These are phyloP conservation scores for Zaprionus ghesquierei DNA, from an alignment of 1,140 invertebrate genomes.

Conservation along the genomic window DNA sequence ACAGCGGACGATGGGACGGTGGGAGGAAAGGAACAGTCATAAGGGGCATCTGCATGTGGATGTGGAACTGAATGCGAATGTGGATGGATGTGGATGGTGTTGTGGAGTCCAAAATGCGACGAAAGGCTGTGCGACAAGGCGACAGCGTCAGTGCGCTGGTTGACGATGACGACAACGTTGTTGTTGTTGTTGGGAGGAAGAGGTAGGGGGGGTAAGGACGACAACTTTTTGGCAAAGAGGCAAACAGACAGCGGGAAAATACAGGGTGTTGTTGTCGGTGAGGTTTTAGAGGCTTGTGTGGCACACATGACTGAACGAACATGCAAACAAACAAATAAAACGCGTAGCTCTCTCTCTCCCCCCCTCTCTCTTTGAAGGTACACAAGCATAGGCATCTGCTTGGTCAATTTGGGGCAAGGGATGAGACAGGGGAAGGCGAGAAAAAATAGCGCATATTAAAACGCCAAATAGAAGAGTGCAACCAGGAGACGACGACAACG, in stretches of 20 bases:
- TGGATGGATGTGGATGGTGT: no score
- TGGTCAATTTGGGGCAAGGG: background rate
- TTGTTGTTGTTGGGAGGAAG: background rate
- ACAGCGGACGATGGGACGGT: constrained; percentile 40
- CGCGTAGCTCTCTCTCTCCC: background rate
- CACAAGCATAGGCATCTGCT: constrained; percentile 46
- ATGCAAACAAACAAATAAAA: constrained; percentile 77
- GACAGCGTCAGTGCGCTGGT: constrained; percentile 17
- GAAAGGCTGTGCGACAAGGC: constrained; percentile 67
- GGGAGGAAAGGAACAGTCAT: constrained; percentile 2
- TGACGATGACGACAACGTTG: constrained; percentile 2
- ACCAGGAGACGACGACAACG: constrained; percentile 21
- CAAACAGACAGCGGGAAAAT: constrained; percentile 53
- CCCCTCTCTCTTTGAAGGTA: constrained; percentile 42
- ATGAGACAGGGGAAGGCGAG: constrained; percentile 30
- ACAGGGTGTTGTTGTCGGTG: constrained; percentile 22
- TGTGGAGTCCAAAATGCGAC: constrained; percentile 59
- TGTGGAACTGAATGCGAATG: constrained; percentile 1
- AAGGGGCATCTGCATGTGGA: background rate
- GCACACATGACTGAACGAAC: constrained; percentile 73
- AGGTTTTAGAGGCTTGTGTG: constrained; percentile 29
- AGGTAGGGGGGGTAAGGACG: background rate
- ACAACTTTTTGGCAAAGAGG: constrained; percentile 37
- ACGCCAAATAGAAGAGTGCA: constrained; percentile 76
- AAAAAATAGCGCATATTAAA: constrained; percentile 78